These are phyloP conservation scores for Antrozous pallidus DNA, from an alignment of 2,797 vertebrate species.

Conservation along the genomic window DNA sequence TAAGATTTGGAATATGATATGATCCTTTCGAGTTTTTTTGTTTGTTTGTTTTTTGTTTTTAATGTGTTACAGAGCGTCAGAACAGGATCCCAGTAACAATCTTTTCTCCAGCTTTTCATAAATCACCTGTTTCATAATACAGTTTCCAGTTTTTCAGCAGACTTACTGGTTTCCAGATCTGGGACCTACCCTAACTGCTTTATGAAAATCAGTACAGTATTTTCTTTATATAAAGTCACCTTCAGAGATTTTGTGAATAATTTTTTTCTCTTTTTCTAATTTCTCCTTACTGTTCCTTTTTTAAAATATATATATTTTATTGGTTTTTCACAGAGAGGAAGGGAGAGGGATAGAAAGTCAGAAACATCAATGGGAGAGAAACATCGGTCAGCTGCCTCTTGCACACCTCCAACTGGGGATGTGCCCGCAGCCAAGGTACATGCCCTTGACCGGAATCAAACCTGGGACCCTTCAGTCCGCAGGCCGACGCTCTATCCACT, in stretches of 20 bases:
- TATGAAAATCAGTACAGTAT: neutral
- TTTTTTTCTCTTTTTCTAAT: neutral
- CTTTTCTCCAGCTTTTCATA: neutral
- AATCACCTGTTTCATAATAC: neutral
- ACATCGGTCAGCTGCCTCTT: too few species aligned
- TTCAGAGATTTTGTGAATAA: slow-evolving; percentile 2
- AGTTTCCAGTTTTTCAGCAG: neutral
- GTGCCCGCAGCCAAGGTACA: too few species aligned
- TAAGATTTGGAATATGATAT: neutral
- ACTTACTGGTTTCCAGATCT: neutral
- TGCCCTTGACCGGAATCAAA: too few species aligned
- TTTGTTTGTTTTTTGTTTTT: neutral
- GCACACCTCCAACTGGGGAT: too few species aligned
- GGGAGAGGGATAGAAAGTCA: too few species aligned
- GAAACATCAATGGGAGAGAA: too few species aligned
- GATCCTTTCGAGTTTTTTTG: neutral
- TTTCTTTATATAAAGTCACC: neutral
- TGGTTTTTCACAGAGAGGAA: too few species aligned
- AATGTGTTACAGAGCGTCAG: neutral
- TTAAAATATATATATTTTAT: too few species aligned
- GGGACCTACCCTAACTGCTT: neutral
- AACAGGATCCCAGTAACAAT: neutral
- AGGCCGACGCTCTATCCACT: too few species aligned
- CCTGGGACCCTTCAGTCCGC: too few species aligned
- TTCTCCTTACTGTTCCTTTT: neutral